Percentiles rank a stretch among this genome's conserved stretches.
Evolutionary conservation across 2,888 invertebrate species (phyloP).

Genomic region (Petrolisthes manimaculis): DNA sequence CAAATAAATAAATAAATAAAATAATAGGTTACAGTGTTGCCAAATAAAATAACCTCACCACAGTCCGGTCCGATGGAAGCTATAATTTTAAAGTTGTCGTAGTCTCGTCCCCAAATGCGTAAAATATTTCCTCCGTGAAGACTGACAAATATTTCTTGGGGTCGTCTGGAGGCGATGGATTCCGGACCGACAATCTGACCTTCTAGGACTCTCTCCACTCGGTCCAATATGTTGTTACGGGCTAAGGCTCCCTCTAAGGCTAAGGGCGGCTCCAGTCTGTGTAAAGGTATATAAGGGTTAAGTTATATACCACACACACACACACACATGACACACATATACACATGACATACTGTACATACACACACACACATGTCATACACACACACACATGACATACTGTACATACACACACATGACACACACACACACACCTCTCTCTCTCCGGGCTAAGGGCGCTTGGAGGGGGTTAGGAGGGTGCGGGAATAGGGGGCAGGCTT

Average conservation of each 20-base stretch:
- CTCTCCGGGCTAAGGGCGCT: no score
- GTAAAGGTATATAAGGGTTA: no score
- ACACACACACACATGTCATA: not conserved
- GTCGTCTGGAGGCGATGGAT: constrained; percentile 81
- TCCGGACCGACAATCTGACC: constrained; percentile 85
- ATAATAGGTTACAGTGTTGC: no score
- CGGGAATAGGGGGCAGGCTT: no score
- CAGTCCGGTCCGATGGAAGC: constrained; percentile 61
- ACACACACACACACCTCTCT: constrained; percentile 1
- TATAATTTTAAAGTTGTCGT: constrained; percentile 38
- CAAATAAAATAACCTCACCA: constrained; percentile 47
- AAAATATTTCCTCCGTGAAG: constrained; percentile 84
- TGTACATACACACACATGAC: not conserved
- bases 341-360: not conserved
- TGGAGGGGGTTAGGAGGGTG: no score
- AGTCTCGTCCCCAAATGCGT: constrained; percentile 75
- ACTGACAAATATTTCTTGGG: constrained; percentile 78
- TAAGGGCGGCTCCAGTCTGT: constrained; percentile 73
- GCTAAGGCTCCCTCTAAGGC: constrained; percentile 76
- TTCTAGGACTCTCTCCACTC: no score
- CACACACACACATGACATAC: not conserved
- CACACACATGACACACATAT: not conserved
- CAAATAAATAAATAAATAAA: no score
- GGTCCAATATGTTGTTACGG: constrained; percentile 78
- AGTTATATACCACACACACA: no score